Percentiles rank a stretch among this genome's conserved stretches.
Evolutionary conservation across 1,140 invertebrate species (phyloP).

Genomic region (Euura lappo): DNA sequence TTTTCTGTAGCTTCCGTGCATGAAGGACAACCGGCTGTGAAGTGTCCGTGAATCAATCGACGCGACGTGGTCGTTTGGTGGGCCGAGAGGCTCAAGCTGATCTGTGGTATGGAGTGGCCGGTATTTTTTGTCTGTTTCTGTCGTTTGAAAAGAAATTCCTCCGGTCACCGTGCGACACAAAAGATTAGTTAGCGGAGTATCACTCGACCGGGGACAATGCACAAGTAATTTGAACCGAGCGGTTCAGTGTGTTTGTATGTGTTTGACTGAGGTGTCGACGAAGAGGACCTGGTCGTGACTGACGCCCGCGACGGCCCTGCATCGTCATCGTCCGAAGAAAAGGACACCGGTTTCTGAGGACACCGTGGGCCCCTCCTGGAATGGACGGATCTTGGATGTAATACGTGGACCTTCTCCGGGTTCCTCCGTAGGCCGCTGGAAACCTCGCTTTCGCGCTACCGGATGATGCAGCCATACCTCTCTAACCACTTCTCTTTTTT

Average conservation of each 20-base stretch:
- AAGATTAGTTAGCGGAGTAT: conserved; percentile 15
- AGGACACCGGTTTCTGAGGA: conserved; percentile 20
- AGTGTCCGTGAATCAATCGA: conserved; percentile 7
- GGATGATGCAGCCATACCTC: background rate
- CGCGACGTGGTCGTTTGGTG: background rate
- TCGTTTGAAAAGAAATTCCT: conserved; percentile 14
- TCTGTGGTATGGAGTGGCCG: background rate
- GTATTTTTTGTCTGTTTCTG: conserved; percentile 8
- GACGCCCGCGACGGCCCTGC: conserved; percentile 5
- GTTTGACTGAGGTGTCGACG: background rate
- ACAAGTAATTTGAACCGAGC: conserved; percentile 27
- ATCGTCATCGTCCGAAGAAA: conserved; percentile 23
- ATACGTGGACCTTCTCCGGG: background rate
- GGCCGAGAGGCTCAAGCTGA: background rate
- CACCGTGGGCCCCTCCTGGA: conserved; percentile 8
- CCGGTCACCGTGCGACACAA: conserved; percentile 10
- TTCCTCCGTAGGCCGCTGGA: background rate
- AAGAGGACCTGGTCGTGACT: background rate
- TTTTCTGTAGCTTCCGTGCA: no score
- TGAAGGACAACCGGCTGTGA: background rate
- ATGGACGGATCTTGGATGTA: conserved; percentile 3
- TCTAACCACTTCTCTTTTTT: no score
- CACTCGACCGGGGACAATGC: conserved; percentile 24
- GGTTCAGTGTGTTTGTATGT: background rate
- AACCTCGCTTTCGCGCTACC: background rate